Base-by-base conservation (phyloP, 2,797 vertebrate species). In the Tamandua tetradactyla region DNA sequence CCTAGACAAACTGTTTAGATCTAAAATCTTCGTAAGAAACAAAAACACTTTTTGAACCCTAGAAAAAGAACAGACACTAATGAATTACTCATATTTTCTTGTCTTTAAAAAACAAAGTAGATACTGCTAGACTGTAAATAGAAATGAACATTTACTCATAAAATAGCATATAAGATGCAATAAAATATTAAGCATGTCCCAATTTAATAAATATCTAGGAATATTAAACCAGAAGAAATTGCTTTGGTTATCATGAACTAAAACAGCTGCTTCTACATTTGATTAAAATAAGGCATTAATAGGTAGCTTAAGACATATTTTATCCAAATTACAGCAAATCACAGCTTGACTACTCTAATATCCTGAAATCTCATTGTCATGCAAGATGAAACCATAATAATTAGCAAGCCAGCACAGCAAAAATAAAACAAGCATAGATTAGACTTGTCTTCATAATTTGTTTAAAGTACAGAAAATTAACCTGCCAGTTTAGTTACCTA, bases 401-500 rank as follows among this genome's bases (percentile, higher is more conserved):
- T 89, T 87, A 95, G 62, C 44, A 89, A 83, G 32, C 18, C 69
- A 32, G 23, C 59, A 88, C 79, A 72, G 42, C 87, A 96, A 95
- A 55, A 64, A 71, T 90, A 94, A 95, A 97, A 61, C 59, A 94
- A 82, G 20, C 95, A 94, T 86, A 27, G 55, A 96, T 97, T 82
- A 97, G 42, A 90, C 35, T 95, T 69, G 62, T 95, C 95, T 98
- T 97, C 76, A 74, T 81, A 88, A 15, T 89, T 91, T 72, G 72
- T 86, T 75, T 94, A 40, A 96, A 91, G 52, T 79, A 90, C 69
- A 96, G 87, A 95, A 96, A 90, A 93, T 37, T 88, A 94, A 90
- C 93, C 83, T 87, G 52, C 35, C 89, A 87, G 81, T 88, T 88
- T 82, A 75, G 95, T 97, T 98, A 98, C 97, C 96, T 99, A 99